These are phyloP conservation scores for Vidua chalybeata DNA, from an alignment of 2,113 vertebrate genomes.

Conservation along the genomic window DNA sequence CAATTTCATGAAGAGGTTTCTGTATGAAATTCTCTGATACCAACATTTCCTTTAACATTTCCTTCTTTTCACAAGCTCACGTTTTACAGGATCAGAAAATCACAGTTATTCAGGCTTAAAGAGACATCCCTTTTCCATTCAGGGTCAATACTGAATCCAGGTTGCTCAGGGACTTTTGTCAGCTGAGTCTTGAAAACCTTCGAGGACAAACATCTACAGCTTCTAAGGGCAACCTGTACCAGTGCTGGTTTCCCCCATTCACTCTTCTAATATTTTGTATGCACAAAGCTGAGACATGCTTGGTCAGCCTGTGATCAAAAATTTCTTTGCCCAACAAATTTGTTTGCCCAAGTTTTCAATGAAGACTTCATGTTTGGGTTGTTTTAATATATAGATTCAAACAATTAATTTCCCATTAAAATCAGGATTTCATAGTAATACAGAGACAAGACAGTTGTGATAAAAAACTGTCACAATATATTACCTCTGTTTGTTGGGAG, in stretches of 20 bases:
- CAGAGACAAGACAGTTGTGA: not conserved
- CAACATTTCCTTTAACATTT: not conserved
- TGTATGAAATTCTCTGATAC: not conserved
- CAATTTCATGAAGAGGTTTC: not conserved
- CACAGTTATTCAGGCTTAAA: not conserved
- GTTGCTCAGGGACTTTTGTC: not conserved
- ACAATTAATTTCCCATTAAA: not conserved
- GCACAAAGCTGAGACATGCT: not conserved
- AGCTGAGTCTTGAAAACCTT: not conserved
- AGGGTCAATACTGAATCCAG: not conserved
- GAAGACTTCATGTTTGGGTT: not conserved
- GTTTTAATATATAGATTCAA: not conserved
- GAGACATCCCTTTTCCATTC: not conserved
- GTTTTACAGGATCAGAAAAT: not conserved
- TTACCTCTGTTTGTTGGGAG: not conserved
- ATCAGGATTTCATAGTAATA: not conserved
- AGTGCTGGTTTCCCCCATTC: not conserved
- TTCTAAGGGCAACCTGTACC: not conserved
- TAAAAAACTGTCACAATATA: not conserved
- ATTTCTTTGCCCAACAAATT: not conserved
- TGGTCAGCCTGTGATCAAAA: not conserved
- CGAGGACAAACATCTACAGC: not conserved
- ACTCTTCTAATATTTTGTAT: not conserved
- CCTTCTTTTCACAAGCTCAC: not conserved
- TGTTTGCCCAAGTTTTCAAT: not conserved